phyloP scores from a whole-genome alignment of 92 coral and sea anemone species.

The Epizoanthus scotinus region DNA sequence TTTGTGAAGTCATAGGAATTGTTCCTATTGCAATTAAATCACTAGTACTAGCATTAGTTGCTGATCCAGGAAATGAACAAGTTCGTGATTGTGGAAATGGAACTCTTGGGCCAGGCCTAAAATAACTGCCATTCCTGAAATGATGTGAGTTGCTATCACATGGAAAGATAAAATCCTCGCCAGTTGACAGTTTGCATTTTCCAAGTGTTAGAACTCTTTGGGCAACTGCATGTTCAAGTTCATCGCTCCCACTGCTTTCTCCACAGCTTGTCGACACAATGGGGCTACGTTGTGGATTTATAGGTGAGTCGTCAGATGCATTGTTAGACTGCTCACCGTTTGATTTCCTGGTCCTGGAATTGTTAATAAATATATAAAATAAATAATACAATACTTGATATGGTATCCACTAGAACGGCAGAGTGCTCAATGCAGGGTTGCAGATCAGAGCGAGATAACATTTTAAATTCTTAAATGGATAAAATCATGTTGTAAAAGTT shows the following conservation, averaged over 20 bases:
- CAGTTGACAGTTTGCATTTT: constrained; percentile 75
- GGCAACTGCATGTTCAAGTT: constrained; percentile 49
- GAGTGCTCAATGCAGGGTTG: too few species aligned
- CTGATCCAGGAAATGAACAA: constrained; percentile 66
- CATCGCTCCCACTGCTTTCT: constrained; percentile 77
- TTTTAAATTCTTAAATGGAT: too few species aligned
- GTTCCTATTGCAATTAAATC: constrained; percentile 91
- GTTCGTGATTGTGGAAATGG: constrained; percentile 73
- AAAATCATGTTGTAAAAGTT: too few species aligned
- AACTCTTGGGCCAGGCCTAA: constrained; percentile 72
- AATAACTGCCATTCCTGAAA: constrained; percentile 44
- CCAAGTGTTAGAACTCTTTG: constrained; percentile 79
- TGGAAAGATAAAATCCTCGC: constrained; percentile 60
- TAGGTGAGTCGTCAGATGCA: constrained; percentile 20
- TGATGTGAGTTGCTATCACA: constrained; percentile 53
- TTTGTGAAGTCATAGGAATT: constrained; percentile 80
- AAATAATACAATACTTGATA: too few species aligned
- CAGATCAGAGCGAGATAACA: too few species aligned
- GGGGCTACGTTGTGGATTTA: constrained; percentile 56
- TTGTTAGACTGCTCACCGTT: background rate
- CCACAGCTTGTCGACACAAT: constrained; percentile 47
- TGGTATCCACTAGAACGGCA: too few species aligned
- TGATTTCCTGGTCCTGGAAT: constrained; percentile 6
- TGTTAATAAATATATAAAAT: background rate
- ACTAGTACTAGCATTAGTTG: constrained; percentile 57